Evolutionary conservation across 2,113 vertebrate species (phyloP), one percentile per base, ranked within the genome.

Genomic region (Aldabrachelys gigantea): DNA sequence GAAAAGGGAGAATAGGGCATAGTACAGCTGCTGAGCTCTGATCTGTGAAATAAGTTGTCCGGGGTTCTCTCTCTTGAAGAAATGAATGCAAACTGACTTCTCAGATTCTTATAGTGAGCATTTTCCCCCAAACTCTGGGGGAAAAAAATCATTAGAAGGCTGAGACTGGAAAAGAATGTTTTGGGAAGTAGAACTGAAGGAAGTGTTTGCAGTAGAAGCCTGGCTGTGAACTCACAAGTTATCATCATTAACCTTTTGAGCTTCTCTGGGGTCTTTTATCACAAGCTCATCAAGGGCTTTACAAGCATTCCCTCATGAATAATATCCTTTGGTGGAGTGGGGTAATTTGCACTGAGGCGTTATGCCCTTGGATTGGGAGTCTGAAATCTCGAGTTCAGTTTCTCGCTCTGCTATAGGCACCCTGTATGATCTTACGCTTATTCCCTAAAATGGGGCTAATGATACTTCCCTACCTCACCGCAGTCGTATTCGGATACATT

Each of bases 111-210:
- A 69, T 83, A 92, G 41, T 59, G 91, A 87, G 69, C 27, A 89
- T 52, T 87, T 69, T 4, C 4, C 57, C 54, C 84, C 88, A 56
- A 2, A 82, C 88, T 81, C 8, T 29, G 7, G 79, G 79, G 83
- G 82, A 83, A 85, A 38, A 38, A 90, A 87, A 82, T 4, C 10
- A 47, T 21, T 19, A 52, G 81, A 17, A 94, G 92, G 91, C 94
- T 84, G 52, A 93, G 91, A 85, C 96, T 95, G 95, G 85, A 90
- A 95, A 90, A 2, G 38, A 90, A 92, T 95, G 91, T 89, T 96
- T 93, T 94, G 87, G 93, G 79, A 92, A 87, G 59, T 80, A 87
- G 84, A 95, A 38, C 85, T 91, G 82, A 91, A 78, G 82, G 90
- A 9, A 44, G 79, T 91, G 89, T 82, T 75, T 44, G 9, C 90